These are phyloP conservation scores for Notoglanidium macrostoma DNA, from an alignment of 2,797 vertebrate genomes.

Conservation along the genomic window DNA sequence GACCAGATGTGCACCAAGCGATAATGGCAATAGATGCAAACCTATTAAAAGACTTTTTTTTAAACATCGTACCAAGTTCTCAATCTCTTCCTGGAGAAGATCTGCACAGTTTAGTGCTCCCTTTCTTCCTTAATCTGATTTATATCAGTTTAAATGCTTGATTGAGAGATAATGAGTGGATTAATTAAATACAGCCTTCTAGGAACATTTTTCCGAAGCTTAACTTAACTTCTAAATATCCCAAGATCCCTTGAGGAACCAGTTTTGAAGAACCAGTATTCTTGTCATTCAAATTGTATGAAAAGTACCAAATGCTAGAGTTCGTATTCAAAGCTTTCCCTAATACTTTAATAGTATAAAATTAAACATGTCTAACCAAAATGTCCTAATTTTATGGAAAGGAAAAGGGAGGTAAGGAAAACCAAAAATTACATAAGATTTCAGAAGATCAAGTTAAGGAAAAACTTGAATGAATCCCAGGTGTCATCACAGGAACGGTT, in stretches of 20 bases:
- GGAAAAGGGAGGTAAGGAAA: not conserved
- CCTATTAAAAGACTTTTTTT: conserved; percentile 65
- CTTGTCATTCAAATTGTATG: not conserved
- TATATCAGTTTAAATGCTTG: not conserved
- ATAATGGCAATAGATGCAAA: conserved; percentile 72
- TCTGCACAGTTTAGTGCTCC: not conserved
- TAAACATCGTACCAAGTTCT: conserved; percentile 22
- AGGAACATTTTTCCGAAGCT: not conserved
- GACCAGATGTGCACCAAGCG: conserved; percentile 78
- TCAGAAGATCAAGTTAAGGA: not conserved
- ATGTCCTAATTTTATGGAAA: not conserved
- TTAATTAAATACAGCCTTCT: not conserved
- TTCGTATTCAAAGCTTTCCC: not conserved
- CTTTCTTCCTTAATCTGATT: not conserved
- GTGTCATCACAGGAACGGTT: not conserved
- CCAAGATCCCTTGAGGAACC: not conserved
- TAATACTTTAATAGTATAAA: not conserved
- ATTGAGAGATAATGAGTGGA: not conserved
- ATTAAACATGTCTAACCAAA: not conserved
- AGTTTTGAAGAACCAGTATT: not conserved
- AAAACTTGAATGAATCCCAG: not conserved
- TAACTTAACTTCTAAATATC: not conserved
- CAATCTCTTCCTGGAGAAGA: not conserved
- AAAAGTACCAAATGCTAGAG: not conserved
- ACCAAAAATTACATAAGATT: not conserved